Conservation (phyloP, 2,888 invertebrate species). For the Pterostichus niger region DNA sequence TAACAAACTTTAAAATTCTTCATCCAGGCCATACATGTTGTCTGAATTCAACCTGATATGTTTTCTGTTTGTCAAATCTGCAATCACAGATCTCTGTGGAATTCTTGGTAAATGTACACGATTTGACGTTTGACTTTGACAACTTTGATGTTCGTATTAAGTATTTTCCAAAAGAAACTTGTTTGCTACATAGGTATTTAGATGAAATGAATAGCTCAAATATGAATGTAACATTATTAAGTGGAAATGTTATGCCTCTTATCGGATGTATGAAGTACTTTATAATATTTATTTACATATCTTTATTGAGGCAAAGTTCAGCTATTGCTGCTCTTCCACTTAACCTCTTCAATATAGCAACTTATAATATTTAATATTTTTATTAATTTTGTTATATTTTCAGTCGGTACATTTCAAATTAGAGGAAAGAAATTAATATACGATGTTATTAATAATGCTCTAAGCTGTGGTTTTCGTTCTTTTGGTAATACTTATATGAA, state of each 20-base stretch:
- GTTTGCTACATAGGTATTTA: not conserved
- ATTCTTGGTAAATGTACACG: not conserved
- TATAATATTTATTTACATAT: conserved; percentile 16
- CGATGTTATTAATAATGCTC: conserved; percentile 81
- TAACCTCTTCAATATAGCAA: too few relatives aligned
- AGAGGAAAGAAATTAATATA: conserved; percentile 78
- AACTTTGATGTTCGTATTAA: not conserved
- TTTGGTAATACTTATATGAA: conserved; percentile 80
- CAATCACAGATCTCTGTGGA: not conserved
- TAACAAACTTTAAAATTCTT: too few relatives aligned
- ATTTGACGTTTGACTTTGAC: not conserved
- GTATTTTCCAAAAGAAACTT: not conserved
- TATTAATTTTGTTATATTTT: conserved; percentile 69
- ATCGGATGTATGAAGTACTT: conserved; percentile 79
- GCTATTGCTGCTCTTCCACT: too few relatives aligned
- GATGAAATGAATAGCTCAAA: conserved; percentile 69
- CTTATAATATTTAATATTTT: conserved; percentile 59
- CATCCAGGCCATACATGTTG: too few relatives aligned
- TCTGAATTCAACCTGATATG: too few relatives aligned
- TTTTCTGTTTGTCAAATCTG: too few relatives aligned
- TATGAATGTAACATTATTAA: conserved; percentile 74
- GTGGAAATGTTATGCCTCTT: conserved; percentile 79
- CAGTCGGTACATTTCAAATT: conserved; percentile 85
- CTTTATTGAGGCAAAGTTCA: too few relatives aligned
- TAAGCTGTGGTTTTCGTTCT: conserved; percentile 84